Evolutionary conservation across 2,888 invertebrate genomes (phyloP).

Genomic region (Alloplasta piceator): DNA sequence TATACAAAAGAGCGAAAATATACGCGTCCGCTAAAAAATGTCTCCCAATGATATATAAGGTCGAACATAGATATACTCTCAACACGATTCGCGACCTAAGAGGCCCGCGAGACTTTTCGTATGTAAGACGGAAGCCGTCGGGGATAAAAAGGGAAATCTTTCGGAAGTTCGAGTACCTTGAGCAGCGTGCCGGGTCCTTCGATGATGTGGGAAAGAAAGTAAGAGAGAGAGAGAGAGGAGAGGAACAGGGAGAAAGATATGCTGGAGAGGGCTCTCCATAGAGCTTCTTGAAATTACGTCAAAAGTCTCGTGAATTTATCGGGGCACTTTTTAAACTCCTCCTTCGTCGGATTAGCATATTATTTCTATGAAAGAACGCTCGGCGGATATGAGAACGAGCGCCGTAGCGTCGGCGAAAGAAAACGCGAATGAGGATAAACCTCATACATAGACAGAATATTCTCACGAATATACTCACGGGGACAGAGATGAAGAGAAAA

Average conservation of each 20-base stretch:
- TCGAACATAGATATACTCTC: not conserved
- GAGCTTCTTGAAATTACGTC: slow-evolving; percentile 80
- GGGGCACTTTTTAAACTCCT: slow-evolving; percentile 83
- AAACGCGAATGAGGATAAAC: slow-evolving; percentile 65
- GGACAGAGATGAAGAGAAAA: slow-evolving; percentile 12
- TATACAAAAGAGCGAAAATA: slow-evolving; percentile 26
- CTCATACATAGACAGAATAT: slow-evolving; percentile 13
- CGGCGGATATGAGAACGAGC: slow-evolving; percentile 66
- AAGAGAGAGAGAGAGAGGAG: slow-evolving; percentile 66
- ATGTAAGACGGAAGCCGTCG: slow-evolving; percentile 50
- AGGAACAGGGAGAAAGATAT: not conserved
- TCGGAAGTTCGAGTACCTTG: slow-evolving; percentile 73
- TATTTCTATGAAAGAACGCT: slow-evolving; percentile 79
- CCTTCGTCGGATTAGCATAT: slow-evolving; percentile 82
- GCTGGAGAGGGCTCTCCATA: slow-evolving; percentile 40
- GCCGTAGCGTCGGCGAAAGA: slow-evolving; percentile 67
- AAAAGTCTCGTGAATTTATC: slow-evolving; percentile 83
- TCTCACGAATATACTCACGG: slow-evolving; percentile 61
- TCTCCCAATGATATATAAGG: slow-evolving; percentile 47
- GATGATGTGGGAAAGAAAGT: slow-evolving; percentile 33
- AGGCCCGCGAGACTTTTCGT: slow-evolving; percentile 41
- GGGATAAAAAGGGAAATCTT: slow-evolving; percentile 76
- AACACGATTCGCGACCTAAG: not conserved
- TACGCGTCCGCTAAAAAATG: slow-evolving; percentile 38
- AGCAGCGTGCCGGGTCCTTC: slow-evolving; percentile 8